A percentile compares a stretch with the other conserved stretches of the same genome.
Conservation (phyloP, 2,888 invertebrate genomes). For the Carterocephalus palaemon region DNA sequence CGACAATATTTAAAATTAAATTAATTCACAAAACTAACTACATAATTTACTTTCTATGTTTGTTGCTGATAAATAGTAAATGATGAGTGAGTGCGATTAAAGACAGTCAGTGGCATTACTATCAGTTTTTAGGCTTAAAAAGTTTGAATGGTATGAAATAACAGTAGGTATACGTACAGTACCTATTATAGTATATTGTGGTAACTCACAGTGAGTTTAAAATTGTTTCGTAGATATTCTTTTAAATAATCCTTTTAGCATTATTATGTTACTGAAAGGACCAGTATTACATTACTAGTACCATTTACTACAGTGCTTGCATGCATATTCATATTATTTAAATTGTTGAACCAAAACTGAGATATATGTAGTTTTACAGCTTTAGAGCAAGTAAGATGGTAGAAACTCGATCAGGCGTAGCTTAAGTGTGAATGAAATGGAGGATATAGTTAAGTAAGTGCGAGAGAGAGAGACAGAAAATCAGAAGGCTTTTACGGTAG, state of each 20-base stretch:
- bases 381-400: slow-evolving; percentile 75
- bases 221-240: neutral
- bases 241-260: slow-evolving; percentile 41
- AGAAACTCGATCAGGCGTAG: slow-evolving; percentile 73
- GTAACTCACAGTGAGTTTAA: neutral
- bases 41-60: slow-evolving; percentile 6
- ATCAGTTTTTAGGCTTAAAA: neutral
- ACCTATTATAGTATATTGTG: too few relatives aligned
- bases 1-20: too few relatives aligned
- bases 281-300: slow-evolving; percentile 54
- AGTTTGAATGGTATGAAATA: neutral
- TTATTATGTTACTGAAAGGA: slow-evolving; percentile 63
- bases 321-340: slow-evolving; percentile 75
- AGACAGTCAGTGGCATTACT: slow-evolving; percentile 4
- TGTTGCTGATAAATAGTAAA: slow-evolving; percentile 1
- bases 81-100: neutral
- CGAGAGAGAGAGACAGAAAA: slow-evolving; percentile 55
- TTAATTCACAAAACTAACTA: neutral
- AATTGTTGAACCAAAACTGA: slow-evolving; percentile 67
- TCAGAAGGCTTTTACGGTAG: slow-evolving; percentile 79
- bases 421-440: slow-evolving; percentile 52
- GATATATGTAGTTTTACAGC: slow-evolving; percentile 75
- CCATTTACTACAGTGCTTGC: slow-evolving; percentile 64
- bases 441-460: slow-evolving; percentile 34
- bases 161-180: neutral